These are phyloP conservation scores for Orestias chungarensis DNA, from an alignment of 2,797 vertebrate species.

Conservation along the genomic window DNA sequence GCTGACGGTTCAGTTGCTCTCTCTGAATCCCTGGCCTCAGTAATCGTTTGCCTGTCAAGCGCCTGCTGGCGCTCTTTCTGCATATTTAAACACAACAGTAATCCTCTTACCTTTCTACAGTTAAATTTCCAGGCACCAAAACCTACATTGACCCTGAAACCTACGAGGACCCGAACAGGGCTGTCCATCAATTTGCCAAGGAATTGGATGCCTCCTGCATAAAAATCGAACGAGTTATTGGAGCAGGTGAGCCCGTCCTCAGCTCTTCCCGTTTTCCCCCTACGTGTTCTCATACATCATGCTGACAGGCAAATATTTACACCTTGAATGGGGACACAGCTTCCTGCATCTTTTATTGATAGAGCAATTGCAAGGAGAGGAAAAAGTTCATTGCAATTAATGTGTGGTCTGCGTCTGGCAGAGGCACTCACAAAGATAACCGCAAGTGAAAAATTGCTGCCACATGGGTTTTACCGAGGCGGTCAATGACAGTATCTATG, in stretches of 20 bases:
- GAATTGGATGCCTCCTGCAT: slow-evolving; percentile 99
- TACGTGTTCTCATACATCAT: slow-evolving; percentile 86
- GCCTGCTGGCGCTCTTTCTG: slow-evolving; percentile 78
- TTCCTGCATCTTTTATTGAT: slow-evolving; percentile 69
- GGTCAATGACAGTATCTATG: slow-evolving; percentile 72
- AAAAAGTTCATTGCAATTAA: slow-evolving; percentile 76
- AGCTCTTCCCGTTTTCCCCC: slow-evolving; percentile 77
- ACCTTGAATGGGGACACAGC: slow-evolving; percentile 74
- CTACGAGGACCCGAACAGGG: slow-evolving; percentile 98
- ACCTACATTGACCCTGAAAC: slow-evolving; percentile 99
- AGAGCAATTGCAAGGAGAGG: slow-evolving; percentile 53
- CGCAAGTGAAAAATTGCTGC: slow-evolving; percentile 74
- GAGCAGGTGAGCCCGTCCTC: slow-evolving; percentile 90
- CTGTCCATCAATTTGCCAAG: slow-evolving; percentile 99
- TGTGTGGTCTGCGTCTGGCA: slow-evolving; percentile 52
- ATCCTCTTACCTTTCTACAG: slow-evolving; percentile 98
- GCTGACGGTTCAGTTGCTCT: slow-evolving; percentile 48
- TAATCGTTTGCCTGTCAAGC: slow-evolving; percentile 72
- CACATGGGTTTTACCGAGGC: slow-evolving; percentile 68
- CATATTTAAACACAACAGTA: slow-evolving; percentile 93
- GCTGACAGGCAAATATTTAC: slow-evolving; percentile 91
- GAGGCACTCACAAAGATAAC: slow-evolving; percentile 47
- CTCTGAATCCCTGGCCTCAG: slow-evolving; percentile 44
- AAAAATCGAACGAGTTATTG: slow-evolving; percentile 98
- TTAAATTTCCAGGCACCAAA: slow-evolving; percentile 99